These are phyloP conservation scores for Heterotis niloticus DNA, from an alignment of 2,113 vertebrate genomes.

Conservation along the genomic window DNA sequence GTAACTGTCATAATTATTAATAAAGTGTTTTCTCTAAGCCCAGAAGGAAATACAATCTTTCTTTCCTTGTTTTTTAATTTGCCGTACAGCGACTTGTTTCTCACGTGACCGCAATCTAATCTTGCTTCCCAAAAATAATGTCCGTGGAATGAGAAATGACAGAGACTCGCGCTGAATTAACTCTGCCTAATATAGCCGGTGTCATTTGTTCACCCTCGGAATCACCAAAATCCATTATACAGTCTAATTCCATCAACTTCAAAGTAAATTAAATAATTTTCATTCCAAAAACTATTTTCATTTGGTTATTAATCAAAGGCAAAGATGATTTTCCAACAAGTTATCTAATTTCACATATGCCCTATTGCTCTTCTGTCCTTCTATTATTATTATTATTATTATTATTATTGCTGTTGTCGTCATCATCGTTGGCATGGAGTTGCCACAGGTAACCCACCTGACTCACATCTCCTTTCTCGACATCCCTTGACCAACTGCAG, in stretches of 20 bases:
- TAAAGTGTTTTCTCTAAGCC: slow-evolving; percentile 1
- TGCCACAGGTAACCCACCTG: too few species aligned
- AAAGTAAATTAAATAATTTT: slow-evolving; percentile 39
- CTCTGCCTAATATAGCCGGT: slow-evolving; percentile 28
- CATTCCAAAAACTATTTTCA: slow-evolving; percentile 17
- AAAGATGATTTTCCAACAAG: slow-evolving; percentile 20
- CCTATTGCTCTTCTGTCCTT: neutral
- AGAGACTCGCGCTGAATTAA: slow-evolving; percentile 29
- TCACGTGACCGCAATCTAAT: slow-evolving; percentile 37
- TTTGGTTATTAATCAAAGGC: slow-evolving; percentile 12
- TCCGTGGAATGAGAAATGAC: slow-evolving; percentile 39
- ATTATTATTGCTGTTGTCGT: neutral
- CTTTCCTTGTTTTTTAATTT: slow-evolving; percentile 26
- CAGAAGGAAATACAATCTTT: slow-evolving; percentile 19
- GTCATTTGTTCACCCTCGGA: slow-evolving; percentile 32
- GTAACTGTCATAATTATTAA: slow-evolving; percentile 19
- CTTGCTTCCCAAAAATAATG: slow-evolving; percentile 38
- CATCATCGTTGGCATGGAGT: too few species aligned
- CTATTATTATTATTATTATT: neutral
- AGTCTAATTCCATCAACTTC: slow-evolving; percentile 32
- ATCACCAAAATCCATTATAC: slow-evolving; percentile 34
- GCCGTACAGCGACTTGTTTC: slow-evolving; percentile 31
- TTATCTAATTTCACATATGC: neutral
- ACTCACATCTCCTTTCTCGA: too few species aligned
- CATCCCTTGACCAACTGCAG: too few species aligned